Evolutionary conservation across 2,797 vertebrate species (phyloP).

Genomic region (Hippoglossus hippoglossus): DNA sequence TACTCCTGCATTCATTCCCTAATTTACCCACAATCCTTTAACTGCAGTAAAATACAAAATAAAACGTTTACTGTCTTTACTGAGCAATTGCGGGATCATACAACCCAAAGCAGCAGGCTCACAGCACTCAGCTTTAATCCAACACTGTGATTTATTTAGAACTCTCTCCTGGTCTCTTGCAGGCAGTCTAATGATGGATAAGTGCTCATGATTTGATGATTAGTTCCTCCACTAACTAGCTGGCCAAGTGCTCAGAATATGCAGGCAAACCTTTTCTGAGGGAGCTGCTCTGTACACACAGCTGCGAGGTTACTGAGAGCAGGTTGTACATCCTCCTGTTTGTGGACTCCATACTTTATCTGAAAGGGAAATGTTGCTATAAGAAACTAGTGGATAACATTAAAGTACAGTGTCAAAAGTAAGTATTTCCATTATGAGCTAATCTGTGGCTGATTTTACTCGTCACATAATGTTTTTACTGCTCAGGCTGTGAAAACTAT

Average conservation of each 20-base stretch:
- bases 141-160: conserved; percentile 32
- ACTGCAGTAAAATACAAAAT: not conserved
- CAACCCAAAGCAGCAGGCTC: conserved; percentile 1
- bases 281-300: conserved; percentile 6
- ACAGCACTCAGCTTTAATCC: not conserved
- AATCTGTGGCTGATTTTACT: not conserved
- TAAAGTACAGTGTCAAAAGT: not conserved
- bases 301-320: not conserved
- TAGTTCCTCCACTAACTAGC: conserved; percentile 13
- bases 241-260: conserved; percentile 19
- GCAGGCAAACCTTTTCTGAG: conserved; percentile 8
- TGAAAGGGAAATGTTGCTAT: not conserved
- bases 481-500: not conserved
- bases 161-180: conserved; percentile 6
- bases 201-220: conserved; percentile 38
- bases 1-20: not conserved
- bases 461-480: not conserved
- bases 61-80: not conserved
- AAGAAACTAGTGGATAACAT: not conserved
- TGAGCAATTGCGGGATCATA: conserved; percentile 3
- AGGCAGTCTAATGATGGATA: conserved; percentile 40
- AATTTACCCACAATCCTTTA: conserved; percentile 24
- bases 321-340: not conserved
- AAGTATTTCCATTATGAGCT: not conserved
- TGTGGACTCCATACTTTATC: conserved; percentile 1